Evolutionary conservation across 1,140 invertebrate genomes (phyloP), one percentile per base, ranked within the genome.

Genomic region (Cotesia glomerata): DNA sequence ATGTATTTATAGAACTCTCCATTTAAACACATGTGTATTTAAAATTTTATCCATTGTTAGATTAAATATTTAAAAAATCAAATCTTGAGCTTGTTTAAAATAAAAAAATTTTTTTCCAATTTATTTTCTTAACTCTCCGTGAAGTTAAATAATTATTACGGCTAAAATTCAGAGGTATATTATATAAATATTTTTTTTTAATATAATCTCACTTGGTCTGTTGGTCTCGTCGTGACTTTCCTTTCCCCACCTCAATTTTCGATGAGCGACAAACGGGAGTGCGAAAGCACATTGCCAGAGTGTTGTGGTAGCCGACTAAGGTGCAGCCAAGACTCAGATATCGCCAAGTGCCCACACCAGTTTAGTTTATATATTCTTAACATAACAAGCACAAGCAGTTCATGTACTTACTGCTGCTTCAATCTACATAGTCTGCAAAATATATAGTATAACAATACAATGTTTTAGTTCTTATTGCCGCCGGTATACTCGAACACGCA

Each of bases 261-360:
- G 67, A 74, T 72, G 62, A 74, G 67, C 74, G 70, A 76, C 72
- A 76, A 76, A 73, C 72, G 73, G 71, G 69, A 75, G 64, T 74
- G 71, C 73, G 73, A 78, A 75, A 71, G 67, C 73, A 77, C 76
- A 65, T 75, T 74, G 76, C 68, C 63, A 77, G 62, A 14, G 64
- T 76, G 74, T 58, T 75, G 70, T 49, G 59, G 70, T 59, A 64
- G 36, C 36, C 4, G 9, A 54, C 54, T 61, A 75, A 73, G 74
- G 71, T 75, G 71, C 74, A 75, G 63, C 56, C 68, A 59, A 68
- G 52, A 70, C 51, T 74, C 64, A 34, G 73, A 71, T 71, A 74
- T 74, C 69, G 69, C 62, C 45, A 69, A 74, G 73, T 56, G 61
- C 45, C 49, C 61, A 54, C 34, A 64, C 39, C 45, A 64, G 61